Evolutionary conservation across 1,140 invertebrate species (phyloP).

Genomic region (Lepidurus apus): DNA sequence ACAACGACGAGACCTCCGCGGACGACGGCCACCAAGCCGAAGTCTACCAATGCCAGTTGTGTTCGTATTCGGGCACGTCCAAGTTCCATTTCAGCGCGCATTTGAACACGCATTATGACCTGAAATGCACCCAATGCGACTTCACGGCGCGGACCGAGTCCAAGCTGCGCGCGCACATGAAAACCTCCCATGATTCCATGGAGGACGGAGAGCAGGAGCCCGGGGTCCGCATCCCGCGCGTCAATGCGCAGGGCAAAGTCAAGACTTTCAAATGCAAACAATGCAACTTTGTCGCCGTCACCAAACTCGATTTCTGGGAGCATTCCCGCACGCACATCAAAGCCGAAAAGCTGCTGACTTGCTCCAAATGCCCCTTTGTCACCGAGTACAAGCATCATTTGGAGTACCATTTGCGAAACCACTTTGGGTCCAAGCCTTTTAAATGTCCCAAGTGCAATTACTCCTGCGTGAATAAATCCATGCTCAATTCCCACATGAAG

Average conservation of each 20-base stretch:
- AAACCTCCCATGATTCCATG: constrained; percentile 43
- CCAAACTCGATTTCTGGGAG: constrained; percentile 88
- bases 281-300: constrained; percentile 74
- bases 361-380: constrained; percentile 90
- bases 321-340: constrained; percentile 89
- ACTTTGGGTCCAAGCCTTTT: constrained; percentile 93
- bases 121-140: constrained; percentile 51
- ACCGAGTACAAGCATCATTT: constrained; percentile 99
- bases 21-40: constrained; percentile 33
- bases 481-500: constrained; percentile 98
- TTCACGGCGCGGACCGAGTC: constrained; percentile 56
- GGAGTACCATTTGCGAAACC: constrained; percentile 94
- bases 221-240: constrained; percentile 59
- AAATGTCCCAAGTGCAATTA: constrained; percentile 89
- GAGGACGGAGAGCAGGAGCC: constrained; percentile 58
- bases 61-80: constrained; percentile 45
- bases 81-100: constrained; percentile 51
- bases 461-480: constrained; percentile 96
- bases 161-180: constrained; percentile 54
- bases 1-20: constrained; percentile 26
- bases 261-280: constrained; percentile 90
- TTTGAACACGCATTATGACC: constrained; percentile 51
- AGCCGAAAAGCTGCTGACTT: constrained; percentile 82
- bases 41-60: constrained; percentile 43
- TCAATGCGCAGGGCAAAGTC: constrained; percentile 69